Base-by-base conservation (phyloP, 1,140 invertebrate species). In the Dreissena rostriformis region DNA sequence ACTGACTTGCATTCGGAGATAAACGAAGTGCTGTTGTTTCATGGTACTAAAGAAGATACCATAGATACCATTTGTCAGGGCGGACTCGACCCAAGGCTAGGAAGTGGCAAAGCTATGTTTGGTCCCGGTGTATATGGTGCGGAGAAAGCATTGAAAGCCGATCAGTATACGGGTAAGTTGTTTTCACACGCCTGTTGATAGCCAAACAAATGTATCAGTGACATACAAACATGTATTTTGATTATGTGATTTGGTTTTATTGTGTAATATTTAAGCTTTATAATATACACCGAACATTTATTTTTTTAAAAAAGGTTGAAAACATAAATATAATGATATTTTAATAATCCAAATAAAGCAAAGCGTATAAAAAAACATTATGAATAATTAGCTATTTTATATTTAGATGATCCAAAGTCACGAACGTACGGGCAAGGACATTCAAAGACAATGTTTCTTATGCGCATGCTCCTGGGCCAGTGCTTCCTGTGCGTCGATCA, bases 381-480 rank as follows among this genome's bases (percentile, higher is more conserved):
- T 61, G 2, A 6, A 6, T 61, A 61, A 61, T 61, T 61, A 5
- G 12, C 12, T 61, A 4, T 61, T 61, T 4, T 61, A n/a, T 24
- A n/a, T 61, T 2, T 53, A 82, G 80, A 82, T 75, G 61, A 66
- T n/a, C 55, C 72, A 39, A 17, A 12, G 1, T 28, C 10, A 15
- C 55, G 80, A 5, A 53, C 63, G 17, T 24, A 51, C n/a, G 72
- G 80, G 12, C 51, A 55, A 22, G 74, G 74, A 8, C 10, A 63
- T 0, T 49, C 11, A 14, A 85, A 74, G 76, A 79, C 79, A 39
- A 79, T 86, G 85, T 63, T 86, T 15, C 57, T 86, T 49, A 86
- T 84, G 51, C 80, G 85, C 7, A 63, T 86, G 53, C 17, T 84
- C 7, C 85, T 86, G 24, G 85, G 85, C 14, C 65, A 86, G 17